A percentile compares a stretch with the other conserved stretches of the same genome.
Conservation (phyloP, 2,797 vertebrate species). For the Notolepis coatsorum region DNA sequence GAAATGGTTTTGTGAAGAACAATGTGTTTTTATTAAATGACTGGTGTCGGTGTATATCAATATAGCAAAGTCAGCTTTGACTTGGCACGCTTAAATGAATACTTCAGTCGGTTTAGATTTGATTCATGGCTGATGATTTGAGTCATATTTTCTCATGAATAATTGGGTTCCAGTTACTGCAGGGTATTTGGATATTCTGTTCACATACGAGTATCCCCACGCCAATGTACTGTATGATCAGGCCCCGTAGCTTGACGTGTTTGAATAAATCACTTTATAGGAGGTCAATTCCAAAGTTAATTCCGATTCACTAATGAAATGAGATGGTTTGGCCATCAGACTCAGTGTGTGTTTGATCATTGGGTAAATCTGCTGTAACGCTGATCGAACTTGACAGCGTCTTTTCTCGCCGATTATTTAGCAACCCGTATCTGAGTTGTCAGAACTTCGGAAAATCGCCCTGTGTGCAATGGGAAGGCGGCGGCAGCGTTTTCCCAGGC, state of each 20-base stretch:
- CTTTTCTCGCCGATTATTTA: conserved; percentile 48
- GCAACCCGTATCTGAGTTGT: conserved; percentile 40
- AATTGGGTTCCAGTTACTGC: too few relatives aligned
- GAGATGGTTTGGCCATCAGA: conserved; percentile 18
- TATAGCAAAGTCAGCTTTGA: background rate
- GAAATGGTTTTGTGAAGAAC: conserved; percentile 24
- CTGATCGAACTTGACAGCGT: conserved; percentile 41
- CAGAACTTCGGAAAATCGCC: conserved; percentile 52
- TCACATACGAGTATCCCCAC: background rate
- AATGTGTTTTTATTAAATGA: conserved; percentile 40
- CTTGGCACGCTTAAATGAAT: too few relatives aligned
- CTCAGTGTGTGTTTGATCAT: conserved; percentile 29
- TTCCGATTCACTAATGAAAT: conserved; percentile 37
- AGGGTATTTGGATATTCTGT: background rate
- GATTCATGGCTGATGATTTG: too few relatives aligned
- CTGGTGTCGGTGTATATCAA: background rate
- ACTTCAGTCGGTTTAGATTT: too few relatives aligned
- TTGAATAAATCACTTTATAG: conserved; percentile 1
- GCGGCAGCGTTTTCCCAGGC: conserved; percentile 52
- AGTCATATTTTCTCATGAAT: too few relatives aligned
- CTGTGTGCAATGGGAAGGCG: conserved; percentile 36
- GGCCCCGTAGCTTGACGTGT: background rate
- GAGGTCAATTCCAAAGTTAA: conserved; percentile 4
- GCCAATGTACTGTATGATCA: background rate
- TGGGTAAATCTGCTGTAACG: conserved; percentile 29